phyloP scores from a whole-genome alignment of 2,888 invertebrate species.

The Heteromyza rotundicornis region DNA sequence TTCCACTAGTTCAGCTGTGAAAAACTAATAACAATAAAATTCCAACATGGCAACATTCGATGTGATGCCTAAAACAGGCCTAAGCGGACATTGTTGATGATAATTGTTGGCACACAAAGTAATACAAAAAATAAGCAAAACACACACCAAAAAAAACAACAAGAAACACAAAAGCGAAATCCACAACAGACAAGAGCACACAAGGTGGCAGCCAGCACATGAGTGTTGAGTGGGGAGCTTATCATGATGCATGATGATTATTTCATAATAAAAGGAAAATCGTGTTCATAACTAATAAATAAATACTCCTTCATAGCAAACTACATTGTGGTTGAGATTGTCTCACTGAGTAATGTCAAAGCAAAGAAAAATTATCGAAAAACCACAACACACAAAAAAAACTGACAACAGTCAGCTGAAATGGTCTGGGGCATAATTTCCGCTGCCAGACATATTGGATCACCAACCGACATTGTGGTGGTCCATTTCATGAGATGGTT shows the following conservation, averaged over 20 bases:
- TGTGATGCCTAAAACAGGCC: not conserved
- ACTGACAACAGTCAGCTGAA: no score
- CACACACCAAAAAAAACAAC: not conserved
- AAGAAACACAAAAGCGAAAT: not conserved
- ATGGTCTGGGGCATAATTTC: no score
- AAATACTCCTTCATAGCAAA: no score
- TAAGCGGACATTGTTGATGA: conserved; percentile 8
- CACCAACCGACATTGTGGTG: no score
- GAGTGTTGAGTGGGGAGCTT: not conserved
- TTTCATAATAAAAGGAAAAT: not conserved
- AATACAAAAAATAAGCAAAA: not conserved
- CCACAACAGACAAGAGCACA: not conserved
- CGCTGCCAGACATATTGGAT: no score
- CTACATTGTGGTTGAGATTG: not conserved
- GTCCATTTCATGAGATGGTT: no score
- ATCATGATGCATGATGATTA: not conserved
- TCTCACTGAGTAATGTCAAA: not conserved
- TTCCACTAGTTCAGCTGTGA: conserved; percentile 5
- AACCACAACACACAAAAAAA: not conserved
- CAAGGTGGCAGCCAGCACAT: not conserved
- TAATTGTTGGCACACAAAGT: not conserved
- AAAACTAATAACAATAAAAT: conserved; percentile 19
- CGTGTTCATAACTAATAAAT: no score
- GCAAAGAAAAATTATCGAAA: no score
- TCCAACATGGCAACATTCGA: not conserved